A percentile compares a stretch with the other conserved stretches of the same genome.
phyloP scores from a whole-genome alignment of 2,797 vertebrate genomes.

The Pseudomugil gertrudae region DNA sequence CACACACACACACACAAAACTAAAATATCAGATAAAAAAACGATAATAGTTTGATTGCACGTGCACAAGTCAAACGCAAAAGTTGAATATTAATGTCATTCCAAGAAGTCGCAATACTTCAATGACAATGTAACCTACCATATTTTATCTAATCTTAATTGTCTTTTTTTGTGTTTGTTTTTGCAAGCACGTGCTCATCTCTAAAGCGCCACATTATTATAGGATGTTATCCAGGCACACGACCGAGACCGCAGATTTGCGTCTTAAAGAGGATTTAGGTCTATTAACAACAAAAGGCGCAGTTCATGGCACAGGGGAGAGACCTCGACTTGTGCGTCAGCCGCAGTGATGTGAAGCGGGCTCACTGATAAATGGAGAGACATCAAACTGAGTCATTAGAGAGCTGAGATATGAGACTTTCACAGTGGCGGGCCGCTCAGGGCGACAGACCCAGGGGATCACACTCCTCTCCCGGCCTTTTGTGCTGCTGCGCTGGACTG shows the following conservation, averaged over 20 bases:
- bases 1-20: too few relatives aligned
- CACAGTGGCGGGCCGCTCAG: constrained; percentile 74
- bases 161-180: too few relatives aligned
- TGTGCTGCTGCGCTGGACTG: constrained; percentile 70
- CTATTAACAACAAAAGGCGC: constrained; percentile 76
- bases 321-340: constrained; percentile 63
- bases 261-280: constrained; percentile 77
- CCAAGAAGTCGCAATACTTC: constrained; percentile 4
- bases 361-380: constrained; percentile 80
- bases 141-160: too few relatives aligned
- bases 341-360: constrained; percentile 61
- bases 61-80: constrained; percentile 12
- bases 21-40: too few relatives aligned
- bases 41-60: background rate
- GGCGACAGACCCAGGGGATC: constrained; percentile 73
- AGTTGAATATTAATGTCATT: constrained; percentile 17
- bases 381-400: constrained; percentile 82
- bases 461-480: constrained; percentile 70
- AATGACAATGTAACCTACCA: too few relatives aligned
- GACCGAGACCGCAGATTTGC: constrained; percentile 64
- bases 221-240: constrained; percentile 52
- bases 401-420: constrained; percentile 76
- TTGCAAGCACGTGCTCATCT: constrained; percentile 32
- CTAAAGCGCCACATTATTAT: constrained; percentile 51
- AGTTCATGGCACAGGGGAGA: constrained; percentile 68